These are phyloP conservation scores for Coenobita brevimanus DNA, from an alignment of 1,140 invertebrate genomes.

Conservation along the genomic window DNA sequence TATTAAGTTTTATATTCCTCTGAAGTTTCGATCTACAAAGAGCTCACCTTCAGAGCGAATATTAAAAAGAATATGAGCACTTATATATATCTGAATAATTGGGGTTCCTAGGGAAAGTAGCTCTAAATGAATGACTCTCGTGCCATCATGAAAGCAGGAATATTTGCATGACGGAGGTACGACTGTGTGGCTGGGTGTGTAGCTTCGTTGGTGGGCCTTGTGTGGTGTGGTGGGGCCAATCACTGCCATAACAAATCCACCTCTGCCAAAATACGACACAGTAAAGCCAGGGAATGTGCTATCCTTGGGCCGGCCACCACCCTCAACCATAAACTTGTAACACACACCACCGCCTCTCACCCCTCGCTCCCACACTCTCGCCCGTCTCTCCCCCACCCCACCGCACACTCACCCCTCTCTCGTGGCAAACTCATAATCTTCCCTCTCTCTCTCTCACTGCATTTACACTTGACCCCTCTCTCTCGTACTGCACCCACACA, in stretches of 20 bases:
- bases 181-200: too few relatives aligned
- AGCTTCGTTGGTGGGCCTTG: conserved; percentile 24
- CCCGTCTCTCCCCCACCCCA: not conserved
- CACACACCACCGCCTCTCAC: conserved; percentile 1
- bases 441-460: not conserved
- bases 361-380: not conserved
- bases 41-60: too few relatives aligned
- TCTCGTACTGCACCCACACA: not conserved
- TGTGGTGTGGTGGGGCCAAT: conserved; percentile 26
- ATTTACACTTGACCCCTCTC: not conserved
- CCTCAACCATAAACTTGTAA: conserved; percentile 27
- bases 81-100: too few relatives aligned
- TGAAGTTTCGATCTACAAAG: too few relatives aligned
- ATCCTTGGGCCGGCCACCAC: conserved; percentile 3
- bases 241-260: conserved; percentile 60
- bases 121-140: too few relatives aligned
- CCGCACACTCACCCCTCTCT: too few relatives aligned
- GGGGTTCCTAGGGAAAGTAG: too few relatives aligned
- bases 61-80: too few relatives aligned
- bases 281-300: conserved; percentile 53
- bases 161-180: too few relatives aligned
- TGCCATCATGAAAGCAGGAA: too few relatives aligned
- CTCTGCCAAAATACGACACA: conserved; percentile 55
- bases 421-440: too few relatives aligned
- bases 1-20: too few relatives aligned